These are phyloP conservation scores for Romanogobio albipinnatus DNA, from an alignment of 2,113 vertebrate species.

Conservation along the genomic window DNA sequence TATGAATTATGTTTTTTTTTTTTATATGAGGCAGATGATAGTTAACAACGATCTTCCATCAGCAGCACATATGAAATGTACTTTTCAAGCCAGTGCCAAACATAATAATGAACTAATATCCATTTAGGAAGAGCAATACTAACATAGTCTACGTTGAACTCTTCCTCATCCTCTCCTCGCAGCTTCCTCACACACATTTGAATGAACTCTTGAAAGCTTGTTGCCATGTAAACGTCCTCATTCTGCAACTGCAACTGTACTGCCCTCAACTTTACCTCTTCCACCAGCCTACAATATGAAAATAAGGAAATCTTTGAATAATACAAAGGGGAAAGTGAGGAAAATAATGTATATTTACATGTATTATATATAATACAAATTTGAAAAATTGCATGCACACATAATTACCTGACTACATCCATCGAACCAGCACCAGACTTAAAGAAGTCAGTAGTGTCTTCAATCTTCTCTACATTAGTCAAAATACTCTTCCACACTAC, in stretches of 20 bases:
- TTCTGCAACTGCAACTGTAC: slow-evolving; percentile 81
- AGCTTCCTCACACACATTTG: slow-evolving; percentile 85
- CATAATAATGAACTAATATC: not conserved
- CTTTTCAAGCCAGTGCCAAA: too few relatives aligned
- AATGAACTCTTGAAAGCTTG: slow-evolving; percentile 85
- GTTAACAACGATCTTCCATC: too few relatives aligned
- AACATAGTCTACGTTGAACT: slow-evolving; percentile 80
- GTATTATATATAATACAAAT: not conserved
- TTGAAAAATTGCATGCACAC: not conserved
- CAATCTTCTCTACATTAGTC: slow-evolving; percentile 73
- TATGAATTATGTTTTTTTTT: not conserved
- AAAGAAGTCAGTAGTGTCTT: slow-evolving; percentile 88
- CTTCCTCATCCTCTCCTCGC: slow-evolving; percentile 76
- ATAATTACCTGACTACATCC: slow-evolving; percentile 85
- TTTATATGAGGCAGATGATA: not conserved
- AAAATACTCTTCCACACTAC: slow-evolving; percentile 83
- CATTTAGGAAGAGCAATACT: slow-evolving; percentile 39
- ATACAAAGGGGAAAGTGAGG: not conserved
- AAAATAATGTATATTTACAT: not conserved
- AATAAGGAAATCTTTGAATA: not conserved
- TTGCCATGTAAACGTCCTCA: slow-evolving; percentile 89
- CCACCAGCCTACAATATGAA: slow-evolving; percentile 76
- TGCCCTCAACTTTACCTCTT: slow-evolving; percentile 83
- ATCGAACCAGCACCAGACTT: slow-evolving; percentile 87
- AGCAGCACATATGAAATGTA: too few relatives aligned